These are phyloP conservation scores for Scaeva pyrastri DNA, from an alignment of 2,888 invertebrate species.

Conservation along the genomic window DNA sequence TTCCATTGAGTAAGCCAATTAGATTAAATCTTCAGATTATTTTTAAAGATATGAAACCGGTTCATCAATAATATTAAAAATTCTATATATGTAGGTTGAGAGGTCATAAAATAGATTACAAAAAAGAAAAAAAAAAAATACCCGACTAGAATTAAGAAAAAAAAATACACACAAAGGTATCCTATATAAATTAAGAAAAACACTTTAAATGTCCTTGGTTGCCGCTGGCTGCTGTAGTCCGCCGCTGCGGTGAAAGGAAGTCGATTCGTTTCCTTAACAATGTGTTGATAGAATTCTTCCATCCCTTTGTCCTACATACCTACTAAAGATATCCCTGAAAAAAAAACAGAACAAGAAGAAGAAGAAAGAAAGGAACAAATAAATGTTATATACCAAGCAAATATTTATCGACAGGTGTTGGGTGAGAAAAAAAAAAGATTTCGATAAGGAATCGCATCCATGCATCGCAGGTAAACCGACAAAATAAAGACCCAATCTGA, in stretches of 20 bases:
- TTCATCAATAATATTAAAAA: neutral
- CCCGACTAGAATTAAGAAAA: constrained; percentile 2
- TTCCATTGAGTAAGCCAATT: constrained; percentile 24
- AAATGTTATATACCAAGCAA: constrained; percentile 35
- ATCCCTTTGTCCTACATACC: constrained; percentile 28
- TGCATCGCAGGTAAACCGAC: constrained; percentile 44
- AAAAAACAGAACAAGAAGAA: neutral
- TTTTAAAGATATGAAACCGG: constrained; percentile 19
- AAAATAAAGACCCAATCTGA: constrained; percentile 43
- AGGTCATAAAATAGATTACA: constrained; percentile 11
- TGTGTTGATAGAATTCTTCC: constrained; percentile 61
- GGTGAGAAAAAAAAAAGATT: constrained; percentile 41
- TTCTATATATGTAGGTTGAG: neutral
- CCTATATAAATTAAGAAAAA: constrained; percentile 67
- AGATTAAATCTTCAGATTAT: constrained; percentile 5
- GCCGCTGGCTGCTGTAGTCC: too few relatives aligned
- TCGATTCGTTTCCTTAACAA: constrained; percentile 60
- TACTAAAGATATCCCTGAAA: constrained; percentile 2
- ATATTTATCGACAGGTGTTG: constrained; percentile 73
- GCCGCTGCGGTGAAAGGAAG: constrained; percentile 56
- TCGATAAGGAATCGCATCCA: constrained; percentile 61
- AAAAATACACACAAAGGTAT: constrained; percentile 11
- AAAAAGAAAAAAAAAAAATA: constrained; percentile 13
- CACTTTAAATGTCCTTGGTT: constrained; percentile 63
- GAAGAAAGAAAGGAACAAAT: constrained; percentile 23